phyloP scores from a whole-genome alignment of 2,888 invertebrate genomes.

The Coremacera marginata region DNA sequence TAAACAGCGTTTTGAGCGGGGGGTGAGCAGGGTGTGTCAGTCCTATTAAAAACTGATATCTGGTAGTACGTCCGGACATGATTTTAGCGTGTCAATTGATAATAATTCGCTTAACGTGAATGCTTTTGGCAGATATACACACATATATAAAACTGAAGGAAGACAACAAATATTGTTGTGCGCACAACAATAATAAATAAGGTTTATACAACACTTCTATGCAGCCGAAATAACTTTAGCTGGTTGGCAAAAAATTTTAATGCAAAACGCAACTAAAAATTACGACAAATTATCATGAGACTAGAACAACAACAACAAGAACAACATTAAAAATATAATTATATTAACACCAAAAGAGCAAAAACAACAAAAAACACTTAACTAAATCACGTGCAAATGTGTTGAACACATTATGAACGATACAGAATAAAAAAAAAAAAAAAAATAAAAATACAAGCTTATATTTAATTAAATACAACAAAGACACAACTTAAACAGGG shows the following conservation, averaged over 20 bases:
- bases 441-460: background rate
- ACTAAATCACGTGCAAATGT: slow-evolving; percentile 14
- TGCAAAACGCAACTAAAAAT: slow-evolving; percentile 7
- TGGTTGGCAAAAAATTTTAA: slow-evolving; percentile 8
- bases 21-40: background rate
- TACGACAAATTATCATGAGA: background rate
- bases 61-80: slow-evolving; percentile 45
- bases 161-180: slow-evolving; percentile 5
- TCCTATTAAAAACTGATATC: slow-evolving; percentile 1
- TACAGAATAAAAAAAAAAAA: background rate
- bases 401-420: background rate
- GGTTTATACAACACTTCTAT: slow-evolving; percentile 6
- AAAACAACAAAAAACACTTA: slow-evolving; percentile 12
- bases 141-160: background rate
- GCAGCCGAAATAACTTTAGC: background rate
- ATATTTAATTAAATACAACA: too few relatives aligned
- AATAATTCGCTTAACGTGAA: slow-evolving; percentile 31
- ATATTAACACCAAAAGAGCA: background rate
- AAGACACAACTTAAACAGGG: too few relatives aligned
- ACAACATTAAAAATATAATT: background rate
- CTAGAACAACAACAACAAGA: background rate
- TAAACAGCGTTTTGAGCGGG: background rate
- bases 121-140: background rate
- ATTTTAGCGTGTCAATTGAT: slow-evolving; percentile 53
- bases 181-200: slow-evolving; percentile 7